phyloP scores from a whole-genome alignment of 2,888 invertebrate species.

The Willowsia nigromaculata region DNA sequence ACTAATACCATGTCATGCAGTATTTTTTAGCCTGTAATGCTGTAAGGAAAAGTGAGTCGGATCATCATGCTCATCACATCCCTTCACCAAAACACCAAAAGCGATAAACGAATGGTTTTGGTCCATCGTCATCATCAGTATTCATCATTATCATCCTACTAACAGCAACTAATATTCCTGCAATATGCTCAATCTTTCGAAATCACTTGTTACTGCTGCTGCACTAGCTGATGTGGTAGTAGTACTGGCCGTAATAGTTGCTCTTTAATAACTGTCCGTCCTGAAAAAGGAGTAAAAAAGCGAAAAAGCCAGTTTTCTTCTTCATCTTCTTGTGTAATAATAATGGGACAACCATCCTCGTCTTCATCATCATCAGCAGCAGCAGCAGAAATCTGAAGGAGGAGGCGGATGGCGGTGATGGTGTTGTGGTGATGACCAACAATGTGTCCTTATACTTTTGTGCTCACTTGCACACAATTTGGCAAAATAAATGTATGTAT shows the following conservation, averaged over 20 bases:
- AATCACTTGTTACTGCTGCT: not conserved
- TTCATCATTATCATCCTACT: not conserved
- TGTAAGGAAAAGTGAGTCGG: conserved; percentile 10
- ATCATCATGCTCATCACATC: conserved; percentile 1
- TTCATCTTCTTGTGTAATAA: conserved; percentile 60
- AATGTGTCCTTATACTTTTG: conserved; percentile 28
- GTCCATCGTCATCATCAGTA: not conserved
- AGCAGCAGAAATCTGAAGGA: not conserved
- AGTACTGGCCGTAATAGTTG: conserved; percentile 16
- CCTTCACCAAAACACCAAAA: not conserved
- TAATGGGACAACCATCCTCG: conserved; percentile 47
- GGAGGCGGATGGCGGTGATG: conserved; percentile 31
- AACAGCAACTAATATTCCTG: not conserved
- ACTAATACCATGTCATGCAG: not conserved
- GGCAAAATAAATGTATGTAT: conserved; percentile 8
- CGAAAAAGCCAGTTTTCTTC: conserved; percentile 70
- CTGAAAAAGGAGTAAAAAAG: conserved; percentile 70
- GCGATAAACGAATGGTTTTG: conserved; percentile 32
- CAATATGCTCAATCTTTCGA: conserved; percentile 14
- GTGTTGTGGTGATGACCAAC: conserved; percentile 38
- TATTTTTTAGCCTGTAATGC: no score
- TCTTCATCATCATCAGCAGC: not conserved
- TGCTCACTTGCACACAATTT: conserved; percentile 29
- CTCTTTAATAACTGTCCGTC: conserved; percentile 70
- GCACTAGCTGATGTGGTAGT: not conserved